Base-by-base conservation (phyloP, 2,888 invertebrate genomes). In the Anodontia alba region DNA sequence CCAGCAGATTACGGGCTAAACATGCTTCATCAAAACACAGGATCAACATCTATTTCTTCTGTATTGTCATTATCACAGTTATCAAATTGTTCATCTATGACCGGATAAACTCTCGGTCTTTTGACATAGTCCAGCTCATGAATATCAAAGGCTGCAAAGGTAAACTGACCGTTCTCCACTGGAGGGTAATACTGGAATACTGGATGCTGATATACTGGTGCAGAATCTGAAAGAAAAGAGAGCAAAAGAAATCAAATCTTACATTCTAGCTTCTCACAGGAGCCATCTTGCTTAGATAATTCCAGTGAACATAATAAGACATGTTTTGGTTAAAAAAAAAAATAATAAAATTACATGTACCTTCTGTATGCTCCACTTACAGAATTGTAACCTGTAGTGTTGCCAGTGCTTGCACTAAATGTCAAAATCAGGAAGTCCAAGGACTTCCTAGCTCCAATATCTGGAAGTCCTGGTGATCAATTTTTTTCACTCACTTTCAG, bases 81-180 rank as follows among this genome's bases (percentile, higher is more conserved):
- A 10, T 88, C 88, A 87, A 89, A 90, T 78, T 90, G 90, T 31
- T 83, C 88, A 10, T 81, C 84, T 67, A 87, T 87, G 7, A 81
- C 54, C 0, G 70, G 29, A 43, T 81, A 86, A 20, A 29, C 62
- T 17, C 74, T 54, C 12, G 76, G 81, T 57, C 78, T 43, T 62
- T 83, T 86, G 31, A 83, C 70, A 54, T 87, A 80, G 23, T 85
- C 84, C n/a, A 73, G 71, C 31, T 75, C 71, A 68, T 90, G 90
- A 43, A 89, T 83, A 51, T 90, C 90, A 75, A 83, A 84, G 0
- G 90, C 87, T 26, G 86, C 72, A 76, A 88, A 89, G 20, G 79
- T 83, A 43, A 86, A 86, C 49, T 49, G 29, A 17, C 81, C 83
- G 66, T 79, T 79, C 31, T 77, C 72, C 15, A 79, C 74, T 17